These are phyloP conservation scores for Octodonta nipae DNA, from an alignment of 2,888 invertebrate species.

Conservation along the genomic window DNA sequence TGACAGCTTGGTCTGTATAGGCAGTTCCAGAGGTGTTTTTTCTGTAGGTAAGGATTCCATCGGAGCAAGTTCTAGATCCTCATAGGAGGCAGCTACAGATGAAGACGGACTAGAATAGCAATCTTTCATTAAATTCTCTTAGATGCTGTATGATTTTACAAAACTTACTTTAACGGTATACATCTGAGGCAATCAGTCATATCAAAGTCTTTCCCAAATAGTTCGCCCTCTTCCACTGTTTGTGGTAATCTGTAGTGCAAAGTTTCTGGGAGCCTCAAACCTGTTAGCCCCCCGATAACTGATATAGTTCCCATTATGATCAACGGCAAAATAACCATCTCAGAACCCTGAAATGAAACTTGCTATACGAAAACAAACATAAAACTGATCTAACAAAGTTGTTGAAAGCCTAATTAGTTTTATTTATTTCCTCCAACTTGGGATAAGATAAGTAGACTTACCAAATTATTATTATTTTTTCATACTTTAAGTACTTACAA, in stretches of 20 bases:
- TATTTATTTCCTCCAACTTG: no score
- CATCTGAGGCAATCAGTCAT: conserved; percentile 62
- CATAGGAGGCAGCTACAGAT: conserved; percentile 50
- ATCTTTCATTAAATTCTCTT: neutral
- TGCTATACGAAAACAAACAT: no score
- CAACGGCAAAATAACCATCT: conserved; percentile 67
- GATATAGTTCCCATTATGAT: conserved; percentile 75
- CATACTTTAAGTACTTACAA: conserved; percentile 55
- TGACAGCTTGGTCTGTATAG: conserved; percentile 36
- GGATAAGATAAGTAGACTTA: no score
- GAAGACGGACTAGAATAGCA: conserved; percentile 37
- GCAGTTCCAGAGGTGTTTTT: conserved; percentile 35
- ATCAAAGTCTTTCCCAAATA: conserved; percentile 72
- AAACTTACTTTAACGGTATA: conserved; percentile 49
- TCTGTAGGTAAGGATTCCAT: conserved; percentile 36
- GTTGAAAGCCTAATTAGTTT: no score
- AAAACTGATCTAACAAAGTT: no score
- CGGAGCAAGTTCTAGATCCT: conserved; percentile 52
- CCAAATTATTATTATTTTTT: neutral
- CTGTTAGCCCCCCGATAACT: conserved; percentile 66
- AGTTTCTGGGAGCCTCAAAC: conserved; percentile 72
- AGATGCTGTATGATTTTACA: no score
- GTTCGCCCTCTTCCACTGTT: conserved; percentile 77
- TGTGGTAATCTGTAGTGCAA: conserved; percentile 70
- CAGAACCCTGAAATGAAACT: conserved; percentile 57